These are phyloP conservation scores for Trypoxylus dichotomus DNA, from an alignment of 1,140 invertebrate genomes.

Conservation along the genomic window DNA sequence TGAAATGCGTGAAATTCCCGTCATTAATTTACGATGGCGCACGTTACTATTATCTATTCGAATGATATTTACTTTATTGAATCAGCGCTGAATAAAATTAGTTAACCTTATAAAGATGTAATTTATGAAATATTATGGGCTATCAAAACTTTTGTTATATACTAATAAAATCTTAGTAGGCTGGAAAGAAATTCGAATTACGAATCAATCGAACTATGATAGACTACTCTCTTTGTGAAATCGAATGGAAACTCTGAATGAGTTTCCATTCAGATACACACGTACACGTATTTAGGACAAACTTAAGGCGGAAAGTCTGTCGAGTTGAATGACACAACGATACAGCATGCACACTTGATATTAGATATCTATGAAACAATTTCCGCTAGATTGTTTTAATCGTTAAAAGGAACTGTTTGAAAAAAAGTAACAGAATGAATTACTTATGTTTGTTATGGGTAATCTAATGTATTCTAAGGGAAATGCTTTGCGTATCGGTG, in stretches of 20 bases:
- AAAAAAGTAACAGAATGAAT: not conserved
- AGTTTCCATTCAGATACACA: not conserved
- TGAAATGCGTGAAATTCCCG: not conserved
- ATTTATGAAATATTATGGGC: not conserved
- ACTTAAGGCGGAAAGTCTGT: not conserved
- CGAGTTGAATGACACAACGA: slow-evolving; percentile 5
- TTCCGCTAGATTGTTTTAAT: not conserved
- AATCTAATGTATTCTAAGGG: too few relatives aligned
- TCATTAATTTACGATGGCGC: not conserved
- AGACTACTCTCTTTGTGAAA: not conserved
- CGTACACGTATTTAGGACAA: not conserved
- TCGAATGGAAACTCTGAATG: not conserved
- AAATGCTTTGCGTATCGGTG: too few relatives aligned
- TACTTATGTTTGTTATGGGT: not conserved
- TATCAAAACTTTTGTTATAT: too few relatives aligned
- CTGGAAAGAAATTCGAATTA: not conserved
- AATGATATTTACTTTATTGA: not conserved
- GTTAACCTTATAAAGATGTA: not conserved
- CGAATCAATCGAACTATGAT: not conserved
- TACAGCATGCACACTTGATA: not conserved
- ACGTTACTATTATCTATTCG: not conserved
- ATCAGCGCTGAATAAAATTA: not conserved
- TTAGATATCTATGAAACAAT: not conserved
- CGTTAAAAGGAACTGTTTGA: not conserved
- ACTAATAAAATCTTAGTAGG: not conserved